These are phyloP conservation scores for Syrista parreyssii DNA, from an alignment of 2,888 invertebrate genomes.

Conservation along the genomic window DNA sequence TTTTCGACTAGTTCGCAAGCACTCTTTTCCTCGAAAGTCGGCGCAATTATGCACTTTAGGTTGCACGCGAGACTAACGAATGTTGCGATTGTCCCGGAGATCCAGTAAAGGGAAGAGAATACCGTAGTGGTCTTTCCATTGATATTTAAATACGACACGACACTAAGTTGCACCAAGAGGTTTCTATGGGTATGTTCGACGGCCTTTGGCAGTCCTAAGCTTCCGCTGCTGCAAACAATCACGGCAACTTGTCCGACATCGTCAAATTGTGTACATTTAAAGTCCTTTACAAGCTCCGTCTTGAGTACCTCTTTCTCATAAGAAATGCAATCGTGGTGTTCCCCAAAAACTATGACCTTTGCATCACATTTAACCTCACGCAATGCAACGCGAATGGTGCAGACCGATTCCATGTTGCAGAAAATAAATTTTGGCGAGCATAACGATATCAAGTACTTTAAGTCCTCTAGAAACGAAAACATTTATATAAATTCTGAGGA, in stretches of 20 bases:
- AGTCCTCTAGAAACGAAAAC: neutral
- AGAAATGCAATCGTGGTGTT: neutral
- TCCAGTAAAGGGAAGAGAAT: constrained; percentile 47
- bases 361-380: neutral
- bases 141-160: neutral
- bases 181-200: constrained; percentile 44
- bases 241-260: constrained; percentile 32
- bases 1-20: constrained; percentile 50
- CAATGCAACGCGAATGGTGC: neutral
- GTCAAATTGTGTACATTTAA: constrained; percentile 14
- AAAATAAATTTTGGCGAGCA: constrained; percentile 1
- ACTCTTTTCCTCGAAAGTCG: constrained; percentile 34
- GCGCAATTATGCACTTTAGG: constrained; percentile 23
- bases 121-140: neutral
- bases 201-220: constrained; percentile 54
- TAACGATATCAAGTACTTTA: neutral
- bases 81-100: constrained; percentile 42
- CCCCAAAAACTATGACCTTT: constrained; percentile 5
- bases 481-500: neutral
- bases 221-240: constrained; percentile 57
- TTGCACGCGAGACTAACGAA: constrained; percentile 23
- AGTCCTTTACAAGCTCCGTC: neutral
- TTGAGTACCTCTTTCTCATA: constrained; percentile 1
- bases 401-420: neutral
- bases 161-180: constrained; percentile 25